Percentiles rank a stretch among this genome's conserved stretches.
Evolutionary conservation across 2,113 vertebrate species (phyloP).

Genomic region (Phoxinus phoxinus): DNA sequence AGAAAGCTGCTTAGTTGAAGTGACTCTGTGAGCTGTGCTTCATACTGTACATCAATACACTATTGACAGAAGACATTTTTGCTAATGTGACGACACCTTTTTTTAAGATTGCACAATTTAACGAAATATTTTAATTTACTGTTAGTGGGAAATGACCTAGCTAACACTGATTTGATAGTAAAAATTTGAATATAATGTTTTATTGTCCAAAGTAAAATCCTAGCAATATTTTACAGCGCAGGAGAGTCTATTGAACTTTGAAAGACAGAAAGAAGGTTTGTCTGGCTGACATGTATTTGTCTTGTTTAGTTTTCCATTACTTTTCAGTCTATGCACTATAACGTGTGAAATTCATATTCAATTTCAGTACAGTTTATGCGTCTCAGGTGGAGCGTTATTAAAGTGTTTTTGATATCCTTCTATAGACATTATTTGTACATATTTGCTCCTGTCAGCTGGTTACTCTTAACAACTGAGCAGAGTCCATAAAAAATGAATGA

Average conservation of each 20-base stretch:
- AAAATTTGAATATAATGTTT: background rate
- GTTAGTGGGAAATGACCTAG: background rate
- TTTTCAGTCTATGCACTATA: conserved; percentile 34
- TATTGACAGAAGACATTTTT: no score
- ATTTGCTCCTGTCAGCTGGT: conserved; percentile 26
- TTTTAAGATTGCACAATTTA: background rate
- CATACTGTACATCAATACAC: background rate
- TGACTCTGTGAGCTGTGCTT: background rate
- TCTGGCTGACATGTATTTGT: conserved; percentile 5
- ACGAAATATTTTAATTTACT: background rate
- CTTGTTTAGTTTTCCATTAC: conserved; percentile 26
- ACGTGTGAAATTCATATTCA: conserved; percentile 54
- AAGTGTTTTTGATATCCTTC: conserved; percentile 44
- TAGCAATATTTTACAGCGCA: background rate
- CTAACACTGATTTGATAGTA: background rate
- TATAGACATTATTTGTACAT: conserved; percentile 40
- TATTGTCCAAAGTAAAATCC: background rate
- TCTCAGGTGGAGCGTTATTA: conserved; percentile 47
- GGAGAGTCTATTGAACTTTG: background rate
- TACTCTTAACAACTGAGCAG: conserved; percentile 52
- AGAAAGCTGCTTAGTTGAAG: background rate
- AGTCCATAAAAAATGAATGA: conserved; percentile 56
- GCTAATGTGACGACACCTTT: background rate
- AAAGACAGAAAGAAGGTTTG: background rate
- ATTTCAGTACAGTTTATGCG: conserved; percentile 40